A percentile compares a stretch with the other conserved stretches of the same genome.
These are phyloP conservation scores for Gila orcuttii DNA, from an alignment of 2,113 vertebrate genomes.

Conservation along the genomic window DNA sequence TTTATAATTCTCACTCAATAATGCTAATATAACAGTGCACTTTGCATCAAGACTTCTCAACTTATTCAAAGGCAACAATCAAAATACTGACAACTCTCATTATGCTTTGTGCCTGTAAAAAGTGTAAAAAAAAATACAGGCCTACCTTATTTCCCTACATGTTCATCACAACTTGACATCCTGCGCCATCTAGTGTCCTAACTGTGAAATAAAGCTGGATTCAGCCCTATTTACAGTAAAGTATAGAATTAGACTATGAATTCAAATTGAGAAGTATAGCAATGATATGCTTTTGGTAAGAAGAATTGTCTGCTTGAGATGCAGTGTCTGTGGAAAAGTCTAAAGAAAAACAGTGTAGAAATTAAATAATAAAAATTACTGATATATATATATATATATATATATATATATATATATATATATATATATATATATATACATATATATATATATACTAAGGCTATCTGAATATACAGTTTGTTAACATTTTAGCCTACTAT, in stretches of 20 bases:
- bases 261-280: no score
- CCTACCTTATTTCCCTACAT: background rate
- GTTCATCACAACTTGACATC: slow-evolving; percentile 11
- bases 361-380: no score
- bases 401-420: no score
- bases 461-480: background rate
- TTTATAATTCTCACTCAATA: background rate
- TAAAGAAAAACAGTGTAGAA: no score
- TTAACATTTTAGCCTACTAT: background rate
- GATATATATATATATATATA: no score
- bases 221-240: background rate
- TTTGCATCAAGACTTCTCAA: background rate
- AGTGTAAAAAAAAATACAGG: background rate
- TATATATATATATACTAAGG: background rate
- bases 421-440: no score
- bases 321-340: no score
- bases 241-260: background rate
- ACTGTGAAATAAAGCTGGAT: slow-evolving; percentile 30
- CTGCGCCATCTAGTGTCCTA: slow-evolving; percentile 60
- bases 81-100: background rate
- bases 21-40: background rate
- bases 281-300: background rate
- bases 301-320: background rate
- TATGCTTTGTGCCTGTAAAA: background rate
- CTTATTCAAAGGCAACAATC: background rate